Evolutionary conservation across 1,140 invertebrate genomes (phyloP).

Genomic region (Oncopodura yosiiana): DNA sequence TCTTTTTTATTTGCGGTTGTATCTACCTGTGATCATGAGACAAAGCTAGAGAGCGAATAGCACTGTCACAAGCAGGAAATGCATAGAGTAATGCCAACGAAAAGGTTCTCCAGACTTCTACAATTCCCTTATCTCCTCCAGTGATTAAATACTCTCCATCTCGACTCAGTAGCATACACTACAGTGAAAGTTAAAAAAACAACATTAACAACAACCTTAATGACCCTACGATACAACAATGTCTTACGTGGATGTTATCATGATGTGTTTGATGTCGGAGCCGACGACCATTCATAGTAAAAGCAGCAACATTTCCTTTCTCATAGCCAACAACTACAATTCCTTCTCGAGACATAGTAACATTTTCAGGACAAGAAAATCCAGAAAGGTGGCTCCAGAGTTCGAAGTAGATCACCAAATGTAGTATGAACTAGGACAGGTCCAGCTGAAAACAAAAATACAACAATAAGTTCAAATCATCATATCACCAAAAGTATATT

Average conservation of each 20-base stretch:
- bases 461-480: neutral
- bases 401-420: conserved; percentile 92
- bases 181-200: conserved; percentile 36
- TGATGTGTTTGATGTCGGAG: conserved; percentile 81
- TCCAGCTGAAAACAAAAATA: conserved; percentile 55
- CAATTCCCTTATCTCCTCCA: conserved; percentile 90
- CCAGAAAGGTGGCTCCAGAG: conserved; percentile 68
- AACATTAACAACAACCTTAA: neutral
- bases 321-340: conserved; percentile 90
- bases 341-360: conserved; percentile 90
- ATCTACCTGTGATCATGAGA: conserved; percentile 91
- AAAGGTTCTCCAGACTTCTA: conserved; percentile 96
- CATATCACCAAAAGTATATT: neutral
- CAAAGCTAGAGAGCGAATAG: conserved; percentile 80
- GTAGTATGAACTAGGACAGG: conserved; percentile 94
- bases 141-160: conserved; percentile 98
- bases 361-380: conserved; percentile 76
- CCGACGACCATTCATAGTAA: conserved; percentile 81
- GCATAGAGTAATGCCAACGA: conserved; percentile 93
- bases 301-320: conserved; percentile 80
- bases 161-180: conserved; percentile 88
- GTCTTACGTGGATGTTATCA: conserved; percentile 80
- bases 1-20: neutral
- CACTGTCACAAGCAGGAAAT: conserved; percentile 90
- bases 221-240: neutral